Base-by-base conservation (phyloP, 1,140 invertebrate genomes). In the Listronotus bonariensis region DNA sequence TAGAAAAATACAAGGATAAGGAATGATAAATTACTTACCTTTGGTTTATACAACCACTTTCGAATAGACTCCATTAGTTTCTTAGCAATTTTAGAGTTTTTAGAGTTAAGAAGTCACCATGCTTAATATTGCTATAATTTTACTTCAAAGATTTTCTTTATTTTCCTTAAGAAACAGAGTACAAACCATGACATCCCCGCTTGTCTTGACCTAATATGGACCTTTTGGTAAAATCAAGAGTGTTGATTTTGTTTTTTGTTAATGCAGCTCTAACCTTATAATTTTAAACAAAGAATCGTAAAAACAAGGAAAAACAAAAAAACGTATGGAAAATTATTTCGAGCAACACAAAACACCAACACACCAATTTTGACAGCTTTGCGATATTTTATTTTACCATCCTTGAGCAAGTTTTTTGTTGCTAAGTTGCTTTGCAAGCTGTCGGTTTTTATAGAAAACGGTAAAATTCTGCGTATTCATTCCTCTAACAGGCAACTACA, bases 31-130 rank as follows among this genome's bases (percentile, higher is more conserved):
- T 20, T 51, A 68, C 68, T 83, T 84, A 93, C 92, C 89, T 93
- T 93, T 72, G 92, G 92, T 83, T 89, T 92, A 82, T 92, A 93
- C 77, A 95, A 89, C 92, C 92, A 95, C 84, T 92, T 93, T 83
- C 92, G 84, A 74, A 95, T 84, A 70, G 92, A 93, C 83, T 93
- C 90, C 92, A 95, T 93, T 61, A 38, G 34, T 15, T 14, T 49
- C 51, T 26, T n/a, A 41, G 38, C 15, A 26, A 53, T 26, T 14
- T 20, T 12, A 11, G 12, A 40, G n/a, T 26, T 4, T 49, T 52
- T 40, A 51, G 34, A 57, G 42, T 46, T 63, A 43, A 42, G 49
- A 32, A 17, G 26, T 34, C 38, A 62, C 40, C 54, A 65, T 65
- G 18, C 11, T 55, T n/a, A 11, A 18, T 15, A 11, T 1, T 54